These are phyloP conservation scores for Portunus trituberculatus DNA, from an alignment of 1,140 invertebrate genomes.

Conservation along the genomic window DNA sequence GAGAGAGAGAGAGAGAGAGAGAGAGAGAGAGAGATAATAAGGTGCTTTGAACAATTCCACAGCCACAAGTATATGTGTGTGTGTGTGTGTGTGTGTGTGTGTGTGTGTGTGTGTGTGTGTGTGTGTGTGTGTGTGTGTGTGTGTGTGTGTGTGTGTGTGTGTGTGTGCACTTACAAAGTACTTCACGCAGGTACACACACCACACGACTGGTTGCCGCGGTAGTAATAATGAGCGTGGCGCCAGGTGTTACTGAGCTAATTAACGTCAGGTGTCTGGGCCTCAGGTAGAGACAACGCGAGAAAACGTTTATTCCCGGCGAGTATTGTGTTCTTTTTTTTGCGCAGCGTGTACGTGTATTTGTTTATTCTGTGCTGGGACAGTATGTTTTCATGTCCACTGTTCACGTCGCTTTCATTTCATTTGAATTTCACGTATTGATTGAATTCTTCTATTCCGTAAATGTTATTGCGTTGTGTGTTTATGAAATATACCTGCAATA, in stretches of 20 bases:
- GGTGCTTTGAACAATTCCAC: not conserved
- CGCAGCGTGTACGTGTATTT: not conserved
- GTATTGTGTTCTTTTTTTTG: not conserved
- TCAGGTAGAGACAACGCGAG: too few relatives aligned
- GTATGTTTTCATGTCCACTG: not conserved
- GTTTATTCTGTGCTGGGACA: not conserved
- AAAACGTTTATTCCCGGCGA: too few relatives aligned
- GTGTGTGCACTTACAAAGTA: not conserved
- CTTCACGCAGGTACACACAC: not conserved
- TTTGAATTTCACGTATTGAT: not conserved
- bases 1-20: too few relatives aligned
- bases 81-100: slow-evolving; percentile 41
- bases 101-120: slow-evolving; percentile 50
- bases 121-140: slow-evolving; percentile 50
- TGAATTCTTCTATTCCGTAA: not conserved
- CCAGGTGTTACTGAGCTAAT: not conserved
- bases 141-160: slow-evolving; percentile 40
- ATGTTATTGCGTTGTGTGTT: not conserved
- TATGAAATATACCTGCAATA: not conserved
- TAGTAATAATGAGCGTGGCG: not conserved
- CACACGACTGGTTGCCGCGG: not conserved
- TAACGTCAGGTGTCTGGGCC: not conserved
- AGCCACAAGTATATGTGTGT: not conserved
- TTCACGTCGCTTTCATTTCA: not conserved
- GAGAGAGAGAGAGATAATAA: too few relatives aligned